A percentile compares a stretch with the other conserved stretches of the same genome.
Evolutionary conservation across 1,140 invertebrate genomes (phyloP).

Genomic region (Calosoma granatense): DNA sequence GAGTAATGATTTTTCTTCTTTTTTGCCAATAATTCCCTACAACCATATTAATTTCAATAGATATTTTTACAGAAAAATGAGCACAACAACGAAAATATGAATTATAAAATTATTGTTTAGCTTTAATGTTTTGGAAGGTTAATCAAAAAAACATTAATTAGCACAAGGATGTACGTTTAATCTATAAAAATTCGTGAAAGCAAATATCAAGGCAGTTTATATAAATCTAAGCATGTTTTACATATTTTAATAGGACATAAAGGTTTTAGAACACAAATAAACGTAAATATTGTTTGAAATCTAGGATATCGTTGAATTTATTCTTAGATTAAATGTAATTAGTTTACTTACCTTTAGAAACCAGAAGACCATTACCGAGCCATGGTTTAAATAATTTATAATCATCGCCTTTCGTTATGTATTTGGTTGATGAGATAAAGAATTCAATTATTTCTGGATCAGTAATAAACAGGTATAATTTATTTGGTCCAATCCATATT

Average conservation of each 20-base stretch:
- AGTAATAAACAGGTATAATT: background rate
- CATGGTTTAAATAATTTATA: background rate
- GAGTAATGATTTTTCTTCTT: constrained; percentile 61
- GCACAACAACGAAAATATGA: too few species aligned
- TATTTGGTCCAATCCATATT: background rate
- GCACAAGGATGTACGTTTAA: background rate
- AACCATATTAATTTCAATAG: constrained; percentile 1
- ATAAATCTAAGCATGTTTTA: too few species aligned
- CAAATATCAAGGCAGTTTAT: too few species aligned
- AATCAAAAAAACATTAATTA: background rate
- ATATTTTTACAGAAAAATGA: too few species aligned
- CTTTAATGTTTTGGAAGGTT: too few species aligned
- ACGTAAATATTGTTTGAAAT: too few species aligned
- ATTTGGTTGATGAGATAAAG: background rate
- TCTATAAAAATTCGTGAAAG: too few species aligned
- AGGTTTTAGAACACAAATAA: too few species aligned
- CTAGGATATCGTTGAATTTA: too few species aligned
- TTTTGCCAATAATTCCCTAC: constrained; percentile 50
- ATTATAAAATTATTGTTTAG: too few species aligned
- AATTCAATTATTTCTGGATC: background rate
- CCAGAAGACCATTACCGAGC: background rate
- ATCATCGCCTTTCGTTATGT: background rate
- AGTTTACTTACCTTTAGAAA: background rate
- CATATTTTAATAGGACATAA: too few species aligned
- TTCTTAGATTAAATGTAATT: too few species aligned